A percentile compares a stretch with the other conserved stretches of the same genome.
These are phyloP conservation scores for Garra rufa DNA, from an alignment of 2,113 vertebrate genomes.

Conservation along the genomic window DNA sequence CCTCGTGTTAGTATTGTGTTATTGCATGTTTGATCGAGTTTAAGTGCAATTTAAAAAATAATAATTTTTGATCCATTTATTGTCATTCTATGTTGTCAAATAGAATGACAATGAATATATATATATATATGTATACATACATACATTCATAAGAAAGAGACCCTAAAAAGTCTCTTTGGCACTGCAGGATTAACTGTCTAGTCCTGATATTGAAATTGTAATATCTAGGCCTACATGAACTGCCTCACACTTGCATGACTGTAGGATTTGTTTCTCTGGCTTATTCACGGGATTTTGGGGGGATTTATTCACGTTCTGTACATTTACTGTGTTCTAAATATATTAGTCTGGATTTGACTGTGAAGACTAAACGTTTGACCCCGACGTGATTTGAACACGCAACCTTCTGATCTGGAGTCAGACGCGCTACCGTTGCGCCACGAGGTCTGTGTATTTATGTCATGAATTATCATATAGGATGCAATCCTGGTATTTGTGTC, in stretches of 20 bases:
- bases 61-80: neutral
- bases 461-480: neutral
- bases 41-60: neutral
- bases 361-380: neutral
- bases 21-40: neutral
- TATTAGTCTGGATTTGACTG: neutral
- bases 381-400: slow-evolving; percentile 42
- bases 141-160: neutral
- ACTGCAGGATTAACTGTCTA: neutral
- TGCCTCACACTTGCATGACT: neutral
- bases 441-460: neutral
- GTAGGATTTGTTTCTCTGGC: neutral
- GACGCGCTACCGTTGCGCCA: slow-evolving; percentile 36
- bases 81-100: neutral
- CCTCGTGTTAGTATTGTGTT: neutral
- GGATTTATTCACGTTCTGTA: neutral
- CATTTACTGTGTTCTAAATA: neutral
- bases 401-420: slow-evolving; percentile 41
- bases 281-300: rapidly evolving
- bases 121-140: no score
- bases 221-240: neutral
- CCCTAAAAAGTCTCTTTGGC: neutral
- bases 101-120: no score
- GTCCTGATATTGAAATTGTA: no score
- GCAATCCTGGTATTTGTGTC: rapidly evolving